These are phyloP conservation scores for Merodon equestris DNA, from an alignment of 2,888 invertebrate genomes.

Conservation along the genomic window DNA sequence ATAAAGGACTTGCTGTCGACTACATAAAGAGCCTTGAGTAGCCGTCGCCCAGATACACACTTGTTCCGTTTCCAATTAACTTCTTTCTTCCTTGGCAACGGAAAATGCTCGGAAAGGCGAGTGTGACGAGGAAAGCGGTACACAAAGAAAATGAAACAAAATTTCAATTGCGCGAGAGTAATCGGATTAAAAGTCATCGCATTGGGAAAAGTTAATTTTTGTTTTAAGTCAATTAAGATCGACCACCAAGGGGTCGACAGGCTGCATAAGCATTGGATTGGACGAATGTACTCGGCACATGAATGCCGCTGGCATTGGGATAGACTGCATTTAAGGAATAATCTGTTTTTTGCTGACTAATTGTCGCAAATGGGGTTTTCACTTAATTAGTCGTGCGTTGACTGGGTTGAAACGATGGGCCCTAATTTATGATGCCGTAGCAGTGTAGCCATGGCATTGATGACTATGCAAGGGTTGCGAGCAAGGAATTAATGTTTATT, in stretches of 20 bases:
- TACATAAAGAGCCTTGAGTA: slow-evolving; percentile 52
- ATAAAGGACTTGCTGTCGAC: slow-evolving; percentile 22
- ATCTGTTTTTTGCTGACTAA: slow-evolving; percentile 30
- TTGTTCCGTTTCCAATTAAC: slow-evolving; percentile 64
- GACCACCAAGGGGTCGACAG: slow-evolving; percentile 7
- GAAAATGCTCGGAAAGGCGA: neutral
- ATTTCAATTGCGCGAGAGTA: slow-evolving; percentile 66
- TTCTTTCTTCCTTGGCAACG: neutral
- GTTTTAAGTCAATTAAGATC: slow-evolving; percentile 59
- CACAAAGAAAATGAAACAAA: slow-evolving; percentile 13
- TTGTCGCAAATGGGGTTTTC: slow-evolving; percentile 46
- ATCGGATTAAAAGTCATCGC: slow-evolving; percentile 65
- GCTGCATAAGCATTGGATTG: slow-evolving; percentile 17
- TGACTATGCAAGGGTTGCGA: slow-evolving; percentile 12
- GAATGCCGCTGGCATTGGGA: slow-evolving; percentile 1
- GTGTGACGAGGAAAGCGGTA: neutral
- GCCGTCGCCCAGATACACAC: slow-evolving; percentile 40
- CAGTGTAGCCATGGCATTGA: neutral
- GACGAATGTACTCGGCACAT: slow-evolving; percentile 18
- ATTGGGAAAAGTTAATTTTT: slow-evolving; percentile 65
- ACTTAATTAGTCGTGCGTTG: slow-evolving; percentile 34
- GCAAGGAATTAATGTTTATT: slow-evolving; percentile 8
- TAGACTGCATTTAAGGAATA: neutral
- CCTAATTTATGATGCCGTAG: neutral
- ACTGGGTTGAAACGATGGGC: neutral